Base-by-base conservation (phyloP, 2,888 invertebrate species). In the Stenotaenia linearis region DNA sequence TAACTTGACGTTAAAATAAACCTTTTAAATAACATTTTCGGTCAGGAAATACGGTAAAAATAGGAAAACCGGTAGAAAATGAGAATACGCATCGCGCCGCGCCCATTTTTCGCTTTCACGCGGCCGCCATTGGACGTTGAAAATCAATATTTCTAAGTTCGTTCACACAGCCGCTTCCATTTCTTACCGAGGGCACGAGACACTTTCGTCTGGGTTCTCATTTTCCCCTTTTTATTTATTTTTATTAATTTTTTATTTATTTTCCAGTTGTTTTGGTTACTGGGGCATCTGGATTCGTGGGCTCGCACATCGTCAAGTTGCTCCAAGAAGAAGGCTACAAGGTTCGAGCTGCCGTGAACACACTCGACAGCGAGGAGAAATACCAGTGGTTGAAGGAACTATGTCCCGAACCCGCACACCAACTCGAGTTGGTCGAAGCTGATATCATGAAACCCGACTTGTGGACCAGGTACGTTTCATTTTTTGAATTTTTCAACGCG, bases 221-320 rank as follows among this genome's bases (percentile, higher is more conserved):
- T 23, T 23, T 28, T 74, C 23, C 7, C 15, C 15, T 1, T 28
- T 15, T 23, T 25, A 74, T 23, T 74, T 23, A 7, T 23, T 25
- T 28, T 74, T 25, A 25, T 28, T 15, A n/a, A 9, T 7, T 25
- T 2, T 28, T 28, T 74, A n/a, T 18, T 25, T 74, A 23, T 78
- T 77, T 81, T 79, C 9, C 79, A 84, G 84, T 82, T 82, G 87
- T 89, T 79, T 84, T 89, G 79, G 89, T 89, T 56, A 89, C 89
- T 25, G 89, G 89, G 35, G 88, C 88, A 1, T 86, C 87, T 23
- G 89, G 89, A 77, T 89, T 85, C 83, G 85, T 89, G 78, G 88
- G 87, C 25, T 84, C 87, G 15, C 88, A 89, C 82, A 86, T 89
- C 78, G 86, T 89, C 23, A 85, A 87, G 81, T 85, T 86, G 81